phyloP scores from a whole-genome alignment of 2,113 vertebrate species.

The Geococcyx californianus region DNA sequence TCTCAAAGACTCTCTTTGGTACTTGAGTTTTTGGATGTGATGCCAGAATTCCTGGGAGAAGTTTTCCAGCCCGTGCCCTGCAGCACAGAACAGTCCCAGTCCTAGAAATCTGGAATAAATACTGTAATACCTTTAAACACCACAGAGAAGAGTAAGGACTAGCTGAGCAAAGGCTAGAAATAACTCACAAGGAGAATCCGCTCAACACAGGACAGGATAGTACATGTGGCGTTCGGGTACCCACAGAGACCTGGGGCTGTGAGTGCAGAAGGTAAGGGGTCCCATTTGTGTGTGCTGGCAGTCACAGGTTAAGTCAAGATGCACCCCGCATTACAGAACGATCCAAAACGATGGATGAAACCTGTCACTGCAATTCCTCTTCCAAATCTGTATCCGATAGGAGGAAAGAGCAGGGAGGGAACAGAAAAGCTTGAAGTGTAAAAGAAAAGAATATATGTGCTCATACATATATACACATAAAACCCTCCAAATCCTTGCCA shows the following conservation, averaged over 20 bases:
- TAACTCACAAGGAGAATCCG: background rate
- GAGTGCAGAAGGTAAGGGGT: background rate
- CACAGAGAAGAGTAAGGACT: background rate
- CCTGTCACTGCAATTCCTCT: background rate
- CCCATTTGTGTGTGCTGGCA: background rate
- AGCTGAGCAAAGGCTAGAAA: background rate
- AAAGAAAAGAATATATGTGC: background rate
- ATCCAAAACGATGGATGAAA: background rate
- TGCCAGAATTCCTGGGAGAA: background rate
- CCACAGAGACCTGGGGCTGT: background rate
- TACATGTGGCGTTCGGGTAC: background rate
- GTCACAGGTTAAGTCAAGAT: background rate
- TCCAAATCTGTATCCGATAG: background rate
- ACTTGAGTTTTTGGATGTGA: background rate
- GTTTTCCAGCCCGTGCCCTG: background rate
- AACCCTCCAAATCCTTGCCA: background rate
- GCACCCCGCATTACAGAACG: background rate
- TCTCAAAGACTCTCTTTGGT: background rate
- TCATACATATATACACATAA: background rate
- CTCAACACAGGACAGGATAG: rapidly evolving
- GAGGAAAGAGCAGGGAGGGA: background rate
- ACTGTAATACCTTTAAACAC: background rate
- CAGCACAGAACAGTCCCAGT: background rate
- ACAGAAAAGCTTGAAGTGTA: background rate
- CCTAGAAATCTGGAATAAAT: background rate